A percentile compares a stretch with the other conserved stretches of the same genome.
Evolutionary conservation across 2,113 vertebrate species (phyloP).

Genomic region (Archilochus colubris): DNA sequence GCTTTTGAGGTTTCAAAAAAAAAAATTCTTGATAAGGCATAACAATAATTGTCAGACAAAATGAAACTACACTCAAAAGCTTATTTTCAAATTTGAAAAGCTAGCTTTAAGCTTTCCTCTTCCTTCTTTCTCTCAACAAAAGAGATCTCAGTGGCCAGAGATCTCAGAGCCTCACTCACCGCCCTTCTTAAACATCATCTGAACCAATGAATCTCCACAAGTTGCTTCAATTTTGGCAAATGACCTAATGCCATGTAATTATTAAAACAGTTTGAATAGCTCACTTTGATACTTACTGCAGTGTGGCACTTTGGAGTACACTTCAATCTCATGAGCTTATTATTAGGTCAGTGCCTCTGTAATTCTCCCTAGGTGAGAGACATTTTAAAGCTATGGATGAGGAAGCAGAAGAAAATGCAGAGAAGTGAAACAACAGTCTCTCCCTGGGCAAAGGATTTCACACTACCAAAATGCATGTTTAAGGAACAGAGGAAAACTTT

Average conservation of each 20-base stretch:
- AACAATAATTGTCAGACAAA: neutral
- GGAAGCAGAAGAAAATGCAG: neutral
- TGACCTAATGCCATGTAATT: neutral
- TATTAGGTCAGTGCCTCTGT: fast-evolving
- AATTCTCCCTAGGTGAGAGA: neutral
- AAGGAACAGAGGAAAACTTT: neutral
- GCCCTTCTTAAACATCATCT: neutral
- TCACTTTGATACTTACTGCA: neutral
- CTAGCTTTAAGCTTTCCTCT: neutral
- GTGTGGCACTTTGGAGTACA: neutral
- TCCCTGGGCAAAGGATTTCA: neutral
- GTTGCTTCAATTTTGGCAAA: neutral
- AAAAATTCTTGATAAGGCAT: neutral
- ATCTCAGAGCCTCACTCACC: neutral
- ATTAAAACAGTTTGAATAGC: neutral
- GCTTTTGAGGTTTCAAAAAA: neutral
- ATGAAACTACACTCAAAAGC: neutral
- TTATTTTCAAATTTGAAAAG: neutral
- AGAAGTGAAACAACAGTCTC: neutral
- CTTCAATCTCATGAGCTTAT: neutral
- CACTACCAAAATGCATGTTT: neutral
- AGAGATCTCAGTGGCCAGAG: neutral
- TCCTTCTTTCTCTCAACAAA: neutral
- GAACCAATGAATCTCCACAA: neutral
- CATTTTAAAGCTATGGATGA: neutral